Evolutionary conservation across 1,140 invertebrate species (phyloP).

Genomic region (Bombus consobrinus): DNA sequence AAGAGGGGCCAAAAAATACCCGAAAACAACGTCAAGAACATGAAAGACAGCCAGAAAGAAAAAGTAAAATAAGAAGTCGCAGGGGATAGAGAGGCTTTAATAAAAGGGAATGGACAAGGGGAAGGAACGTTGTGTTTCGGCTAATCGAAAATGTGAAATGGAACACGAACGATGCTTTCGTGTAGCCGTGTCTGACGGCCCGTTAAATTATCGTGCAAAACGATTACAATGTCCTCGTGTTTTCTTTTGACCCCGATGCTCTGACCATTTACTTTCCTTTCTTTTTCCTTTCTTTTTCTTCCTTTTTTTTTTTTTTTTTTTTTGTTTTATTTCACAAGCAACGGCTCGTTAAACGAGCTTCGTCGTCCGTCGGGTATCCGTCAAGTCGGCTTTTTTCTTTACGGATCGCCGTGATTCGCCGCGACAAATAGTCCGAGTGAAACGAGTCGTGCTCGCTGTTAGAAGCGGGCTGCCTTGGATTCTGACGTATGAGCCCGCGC

Average conservation of each 20-base stretch:
- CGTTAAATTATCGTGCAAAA: slow-evolving; percentile 66
- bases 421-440: slow-evolving; percentile 42
- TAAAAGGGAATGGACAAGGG: slow-evolving; percentile 23
- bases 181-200: slow-evolving; percentile 43
- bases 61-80: neutral
- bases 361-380: slow-evolving; percentile 18
- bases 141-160: slow-evolving; percentile 68
- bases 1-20: neutral
- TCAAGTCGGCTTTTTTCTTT: slow-evolving; percentile 13
- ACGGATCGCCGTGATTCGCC: slow-evolving; percentile 5
- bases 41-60: neutral
- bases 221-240: slow-evolving; percentile 50
- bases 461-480: neutral
- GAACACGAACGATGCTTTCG: slow-evolving; percentile 42
- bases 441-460: slow-evolving; percentile 17
- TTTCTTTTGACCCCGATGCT: slow-evolving; percentile 21
- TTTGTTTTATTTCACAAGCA: neutral
- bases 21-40: neutral
- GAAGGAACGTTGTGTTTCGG: slow-evolving; percentile 51
- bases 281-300: neutral
- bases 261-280: neutral
- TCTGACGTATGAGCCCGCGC: neutral
- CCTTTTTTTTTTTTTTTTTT: neutral
- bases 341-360: slow-evolving; percentile 44
- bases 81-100: slow-evolving; percentile 58